Evolutionary conservation across 2,113 vertebrate genomes (phyloP), one percentile per base, ranked within the genome.

Genomic region (Procavia capensis): DNA sequence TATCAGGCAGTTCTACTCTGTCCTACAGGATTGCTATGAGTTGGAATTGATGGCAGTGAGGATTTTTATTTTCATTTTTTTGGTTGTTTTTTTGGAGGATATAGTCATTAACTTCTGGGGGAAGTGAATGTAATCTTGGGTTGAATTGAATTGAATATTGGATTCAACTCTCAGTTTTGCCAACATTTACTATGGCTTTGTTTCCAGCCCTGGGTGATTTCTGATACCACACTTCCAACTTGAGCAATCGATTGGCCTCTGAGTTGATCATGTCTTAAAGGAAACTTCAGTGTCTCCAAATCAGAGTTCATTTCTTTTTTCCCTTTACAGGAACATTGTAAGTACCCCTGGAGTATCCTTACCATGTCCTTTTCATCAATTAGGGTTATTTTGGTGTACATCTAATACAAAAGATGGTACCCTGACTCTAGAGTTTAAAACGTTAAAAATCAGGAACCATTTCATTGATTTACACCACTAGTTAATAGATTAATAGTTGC

Each of bases 151-250:
- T n/a, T 85, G 54, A 41, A 8, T n/a, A 2, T 6, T 57, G 74
- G 27, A 63, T 93, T 95, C 61, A 86, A 24, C n/a, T 80, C 20
- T 85, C 9, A 83, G 34, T 34, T 89, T 68, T 90, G 64, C 59
- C 91, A 94, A 54, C 84, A 80, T 91, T 93, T 91, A 75, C 66
- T 39, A 85, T 45, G 13, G 59, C 92, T 95, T 88, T 63, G 83
- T 64, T 94, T 94, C 41, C 10, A 78, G 66, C 6, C 63, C 27
- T 74, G 14, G 50, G 54, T 41, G 50, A 88, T 36, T 57, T 95
- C 57, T 36, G 34, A 24, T 63, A 78, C 13, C 17, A 0, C 43
- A 41, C 86, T 85, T 39, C 36, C 11, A 50, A 34, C 5, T 27
- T 93, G 41, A 78, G 17, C 5, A 0, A 41, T 91, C 17, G 74